A percentile compares a stretch with the other conserved stretches of the same genome.
Evolutionary conservation across 2,888 invertebrate species (phyloP).

Genomic region (Colostygia pectinataria): DNA sequence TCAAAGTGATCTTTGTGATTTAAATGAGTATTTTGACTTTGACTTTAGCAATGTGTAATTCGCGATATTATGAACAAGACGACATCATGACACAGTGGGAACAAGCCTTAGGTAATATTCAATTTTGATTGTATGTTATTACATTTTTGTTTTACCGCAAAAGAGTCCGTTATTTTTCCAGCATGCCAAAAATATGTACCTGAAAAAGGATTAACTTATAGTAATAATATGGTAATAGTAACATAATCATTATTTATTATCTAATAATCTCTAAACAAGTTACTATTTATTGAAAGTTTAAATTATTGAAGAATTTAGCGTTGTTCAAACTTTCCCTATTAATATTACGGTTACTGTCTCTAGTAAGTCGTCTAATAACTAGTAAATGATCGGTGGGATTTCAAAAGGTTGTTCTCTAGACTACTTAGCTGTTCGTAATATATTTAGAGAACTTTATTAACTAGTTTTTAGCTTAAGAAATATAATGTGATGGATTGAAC

Average conservation of each 20-base stretch:
- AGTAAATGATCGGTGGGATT: neutral
- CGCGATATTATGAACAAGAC: no score
- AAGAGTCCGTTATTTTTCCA: constrained; percentile 1
- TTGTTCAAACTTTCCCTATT: neutral
- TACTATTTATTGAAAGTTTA: neutral
- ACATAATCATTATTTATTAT: neutral
- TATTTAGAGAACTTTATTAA: no score
- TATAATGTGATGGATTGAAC: no score
- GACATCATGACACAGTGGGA: neutral
- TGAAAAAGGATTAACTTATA: neutral
- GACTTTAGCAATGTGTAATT: no score
- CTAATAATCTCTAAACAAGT: constrained; percentile 2
- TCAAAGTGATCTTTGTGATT: no score
- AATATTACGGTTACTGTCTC: neutral
- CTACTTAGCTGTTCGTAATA: neutral
- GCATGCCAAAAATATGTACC: constrained; percentile 13
- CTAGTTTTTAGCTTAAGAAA: no score
- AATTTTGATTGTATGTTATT: neutral
- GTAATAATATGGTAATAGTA: no score
- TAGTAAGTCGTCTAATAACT: no score
- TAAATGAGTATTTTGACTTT: no score
- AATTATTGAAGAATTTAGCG: neutral
- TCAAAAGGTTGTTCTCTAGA: neutral
- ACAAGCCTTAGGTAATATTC: no score
- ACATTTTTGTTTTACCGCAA: neutral